Evolutionary conservation across 2,888 invertebrate species (phyloP).

Genomic region (Andrena hattorfiana): DNA sequence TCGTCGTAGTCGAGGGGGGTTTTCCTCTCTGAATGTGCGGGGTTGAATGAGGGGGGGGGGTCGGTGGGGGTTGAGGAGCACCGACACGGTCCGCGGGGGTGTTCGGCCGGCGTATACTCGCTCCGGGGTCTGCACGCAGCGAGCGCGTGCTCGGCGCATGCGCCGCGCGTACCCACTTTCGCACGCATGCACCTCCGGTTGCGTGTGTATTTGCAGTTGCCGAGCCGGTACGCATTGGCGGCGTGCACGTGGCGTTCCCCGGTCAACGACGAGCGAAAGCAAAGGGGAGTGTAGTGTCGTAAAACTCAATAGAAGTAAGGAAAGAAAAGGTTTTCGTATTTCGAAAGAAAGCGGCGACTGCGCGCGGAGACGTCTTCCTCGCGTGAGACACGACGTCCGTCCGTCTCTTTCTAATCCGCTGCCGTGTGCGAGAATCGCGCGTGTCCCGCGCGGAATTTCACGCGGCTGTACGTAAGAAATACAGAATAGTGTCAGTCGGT

Average conservation of each 20-base stretch:
- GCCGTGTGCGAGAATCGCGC: not conserved
- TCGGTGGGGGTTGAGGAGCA: conserved; percentile 44
- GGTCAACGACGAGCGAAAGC: conserved; percentile 35
- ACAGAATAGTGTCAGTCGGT: conserved; percentile 24
- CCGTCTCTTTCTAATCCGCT: not conserved
- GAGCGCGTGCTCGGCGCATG: conserved; percentile 46
- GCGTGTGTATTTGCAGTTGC: conserved; percentile 57
- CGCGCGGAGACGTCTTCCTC: not conserved
- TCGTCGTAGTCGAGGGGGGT: conserved; percentile 69
- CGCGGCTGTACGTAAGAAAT: conserved; percentile 7
- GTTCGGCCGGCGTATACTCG: conserved; percentile 34
- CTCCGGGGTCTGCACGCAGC: conserved; percentile 34
- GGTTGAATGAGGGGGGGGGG: conserved; percentile 46
- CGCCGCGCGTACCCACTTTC: not conserved
- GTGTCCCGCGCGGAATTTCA: not conserved
- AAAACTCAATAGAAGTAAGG: not conserved
- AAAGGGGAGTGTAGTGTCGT: not conserved
- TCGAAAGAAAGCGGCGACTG: not conserved
- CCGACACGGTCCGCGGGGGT: conserved; percentile 47
- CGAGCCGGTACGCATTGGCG: conserved; percentile 55
- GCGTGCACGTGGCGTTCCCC: conserved; percentile 71
- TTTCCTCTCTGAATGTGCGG: conserved; percentile 66
- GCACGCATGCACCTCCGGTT: conserved; percentile 47
- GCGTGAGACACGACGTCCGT: not conserved
- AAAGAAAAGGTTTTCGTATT: not conserved